These are phyloP conservation scores for Drosophila burlai DNA, from an alignment of 1,140 invertebrate species.

Conservation along the genomic window DNA sequence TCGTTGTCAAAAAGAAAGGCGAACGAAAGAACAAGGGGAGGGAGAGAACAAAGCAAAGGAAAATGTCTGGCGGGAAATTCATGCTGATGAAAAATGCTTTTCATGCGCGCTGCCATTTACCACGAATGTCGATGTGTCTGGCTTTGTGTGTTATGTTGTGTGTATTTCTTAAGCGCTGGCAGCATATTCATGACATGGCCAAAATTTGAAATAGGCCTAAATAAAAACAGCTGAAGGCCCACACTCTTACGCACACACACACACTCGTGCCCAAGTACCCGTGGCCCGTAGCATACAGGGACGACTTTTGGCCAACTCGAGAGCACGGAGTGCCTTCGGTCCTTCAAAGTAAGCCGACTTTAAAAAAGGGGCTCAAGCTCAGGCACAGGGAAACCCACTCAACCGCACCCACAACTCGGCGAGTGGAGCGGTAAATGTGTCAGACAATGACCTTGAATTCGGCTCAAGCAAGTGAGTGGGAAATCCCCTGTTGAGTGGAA, in stretches of 20 bases:
- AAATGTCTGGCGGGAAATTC: constrained; percentile 77
- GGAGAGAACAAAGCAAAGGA: constrained; percentile 66
- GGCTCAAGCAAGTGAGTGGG: constrained; percentile 37
- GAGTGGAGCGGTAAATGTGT: constrained; percentile 69
- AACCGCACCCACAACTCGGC: constrained; percentile 70
- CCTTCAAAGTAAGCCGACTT: constrained; percentile 24
- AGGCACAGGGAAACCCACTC: constrained; percentile 45
- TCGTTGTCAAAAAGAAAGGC: constrained; percentile 49
- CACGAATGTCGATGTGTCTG: constrained; percentile 60
- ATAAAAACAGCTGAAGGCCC: constrained; percentile 53
- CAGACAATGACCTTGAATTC: constrained; percentile 74
- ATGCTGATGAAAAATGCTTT: constrained; percentile 82
- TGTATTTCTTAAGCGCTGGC: constrained; percentile 46
- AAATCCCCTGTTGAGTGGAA: background rate
- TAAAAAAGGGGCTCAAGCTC: constrained; percentile 21
- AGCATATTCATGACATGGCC: constrained; percentile 76
- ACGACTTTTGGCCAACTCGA: constrained; percentile 17
- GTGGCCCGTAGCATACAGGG: constrained; percentile 3
- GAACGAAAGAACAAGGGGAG: constrained; percentile 11
- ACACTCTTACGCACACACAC: background rate
- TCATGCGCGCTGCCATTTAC: constrained; percentile 76
- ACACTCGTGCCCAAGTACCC: constrained; percentile 11
- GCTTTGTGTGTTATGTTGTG: constrained; percentile 33
- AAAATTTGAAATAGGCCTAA: constrained; percentile 71
- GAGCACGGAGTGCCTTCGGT: constrained; percentile 7